These are phyloP conservation scores for Drosophila atripex DNA, from an alignment of 2,888 invertebrate genomes.

Conservation along the genomic window DNA sequence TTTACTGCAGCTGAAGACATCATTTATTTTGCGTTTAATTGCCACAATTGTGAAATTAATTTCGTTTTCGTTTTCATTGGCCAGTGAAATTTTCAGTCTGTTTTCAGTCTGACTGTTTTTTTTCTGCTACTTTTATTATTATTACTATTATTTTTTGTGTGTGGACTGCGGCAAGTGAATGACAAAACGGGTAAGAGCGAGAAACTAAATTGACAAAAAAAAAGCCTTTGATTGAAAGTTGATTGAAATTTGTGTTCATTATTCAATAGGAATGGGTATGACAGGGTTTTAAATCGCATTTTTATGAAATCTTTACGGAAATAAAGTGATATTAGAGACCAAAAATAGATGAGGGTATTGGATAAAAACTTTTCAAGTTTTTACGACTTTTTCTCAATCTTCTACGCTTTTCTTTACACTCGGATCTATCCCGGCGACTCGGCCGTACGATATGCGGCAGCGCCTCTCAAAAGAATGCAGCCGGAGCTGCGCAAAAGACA, in stretches of 20 bases:
- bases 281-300: background rate
- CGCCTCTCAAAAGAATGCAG: too few species aligned
- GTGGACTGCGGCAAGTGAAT: slow-evolving; percentile 4
- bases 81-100: slow-evolving; percentile 60
- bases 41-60: slow-evolving; percentile 78
- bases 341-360: too few species aligned
- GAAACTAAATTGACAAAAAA: background rate
- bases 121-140: background rate
- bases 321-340: background rate
- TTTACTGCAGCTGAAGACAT: slow-evolving; percentile 61
- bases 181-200: slow-evolving; percentile 19
- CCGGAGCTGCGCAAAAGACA: too few species aligned
- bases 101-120: slow-evolving; percentile 35
- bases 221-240: background rate
- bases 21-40: slow-evolving; percentile 77
- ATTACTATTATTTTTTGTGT: slow-evolving; percentile 1
- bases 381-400: too few species aligned
- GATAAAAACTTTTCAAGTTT: too few species aligned
- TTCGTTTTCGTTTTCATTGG: slow-evolving; percentile 76
- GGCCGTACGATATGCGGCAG: too few species aligned
- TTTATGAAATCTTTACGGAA: background rate
- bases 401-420: too few species aligned
- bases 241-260: slow-evolving; percentile 20
- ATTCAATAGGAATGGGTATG: slow-evolving; percentile 15
- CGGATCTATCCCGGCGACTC: too few species aligned